Evolutionary conservation across 2,888 invertebrate genomes (phyloP), one percentile per base, ranked within the genome.

Genomic region (Parelbella ahira): DNA sequence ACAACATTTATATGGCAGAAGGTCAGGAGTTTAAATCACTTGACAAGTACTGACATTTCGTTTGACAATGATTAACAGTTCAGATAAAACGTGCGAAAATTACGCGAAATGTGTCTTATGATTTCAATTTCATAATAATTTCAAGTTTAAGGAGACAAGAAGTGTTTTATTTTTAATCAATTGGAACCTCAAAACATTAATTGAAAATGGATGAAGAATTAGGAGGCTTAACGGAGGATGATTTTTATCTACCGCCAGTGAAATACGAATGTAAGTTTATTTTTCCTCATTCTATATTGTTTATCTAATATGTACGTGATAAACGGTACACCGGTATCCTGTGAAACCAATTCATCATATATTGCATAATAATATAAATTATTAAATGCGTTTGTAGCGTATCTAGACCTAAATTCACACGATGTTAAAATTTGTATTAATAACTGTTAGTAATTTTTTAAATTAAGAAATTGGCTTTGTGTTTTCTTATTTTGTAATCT

Each of bases 261-360:
- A 94, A 95, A 88, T 95, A 94, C 70, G 95, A 96, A 89, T 95
- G 95, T 95, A 82, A 91, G 93, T 82, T 24, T 28, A n/a, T 12
- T 39, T 24, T 32, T 3, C 20, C 5, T 6, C 25, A 4, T 30
- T 21, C 13, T 4, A 21, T 33, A 12, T 8, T 32, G 13, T 23
- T 38, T 24, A 19, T 18, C 24, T 19, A 6, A 5, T 23, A 4
- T 34, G 68, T 4, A 6, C 1, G 11, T 27, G 2, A 20, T 27
- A 38, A n/a, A n/a, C n/a, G n/a, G n/a, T n/a, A n/a, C 20, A 29
- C 23, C 27, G 12, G 29, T 33, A 19, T 36, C 7, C 7, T 4
- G 2, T 8, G 4, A 9, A 9, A 11, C 13, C 13, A 8, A 13
- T 24, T 8, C 19, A 33, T 23, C 7, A 10, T 1, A 6, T 13